These are phyloP conservation scores for Notiomystis cincta DNA, from an alignment of 2,113 vertebrate species.

Conservation along the genomic window DNA sequence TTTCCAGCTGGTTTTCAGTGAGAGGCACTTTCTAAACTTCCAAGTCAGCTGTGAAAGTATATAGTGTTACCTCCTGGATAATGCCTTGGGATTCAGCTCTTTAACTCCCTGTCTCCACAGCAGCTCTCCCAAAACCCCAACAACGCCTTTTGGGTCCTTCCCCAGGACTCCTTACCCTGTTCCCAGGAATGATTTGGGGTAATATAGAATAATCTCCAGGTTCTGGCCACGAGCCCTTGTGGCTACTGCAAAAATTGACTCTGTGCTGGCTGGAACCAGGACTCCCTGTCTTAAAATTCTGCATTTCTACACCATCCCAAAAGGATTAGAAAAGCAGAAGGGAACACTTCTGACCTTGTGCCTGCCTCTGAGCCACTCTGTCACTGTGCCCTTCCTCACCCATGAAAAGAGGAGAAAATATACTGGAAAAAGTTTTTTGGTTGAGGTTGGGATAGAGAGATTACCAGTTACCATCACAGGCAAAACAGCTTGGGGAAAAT, in stretches of 20 bases:
- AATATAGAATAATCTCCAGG: background rate
- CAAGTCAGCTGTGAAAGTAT: background rate
- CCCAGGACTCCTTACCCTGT: background rate
- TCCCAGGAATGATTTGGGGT: background rate
- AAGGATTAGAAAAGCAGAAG: background rate
- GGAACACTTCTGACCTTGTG: background rate
- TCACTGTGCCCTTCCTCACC: accelerated
- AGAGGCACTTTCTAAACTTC: background rate
- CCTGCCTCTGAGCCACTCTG: background rate
- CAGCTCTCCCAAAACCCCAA: background rate
- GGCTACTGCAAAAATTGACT: background rate
- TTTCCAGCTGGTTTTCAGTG: background rate
- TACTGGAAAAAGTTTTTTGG: background rate
- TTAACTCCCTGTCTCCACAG: background rate
- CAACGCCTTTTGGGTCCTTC: background rate
- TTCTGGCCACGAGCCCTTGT: background rate
- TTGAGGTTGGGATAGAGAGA: background rate
- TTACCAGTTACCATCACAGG: background rate
- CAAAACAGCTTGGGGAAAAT: background rate
- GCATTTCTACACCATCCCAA: background rate
- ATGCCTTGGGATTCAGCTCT: background rate
- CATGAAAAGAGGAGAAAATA: background rate
- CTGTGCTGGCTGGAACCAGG: background rate
- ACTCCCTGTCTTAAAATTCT: background rate
- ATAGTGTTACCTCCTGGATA: background rate